These are phyloP conservation scores for Aphidius ervi DNA, from an alignment of 1,140 invertebrate genomes.

Conservation along the genomic window DNA sequence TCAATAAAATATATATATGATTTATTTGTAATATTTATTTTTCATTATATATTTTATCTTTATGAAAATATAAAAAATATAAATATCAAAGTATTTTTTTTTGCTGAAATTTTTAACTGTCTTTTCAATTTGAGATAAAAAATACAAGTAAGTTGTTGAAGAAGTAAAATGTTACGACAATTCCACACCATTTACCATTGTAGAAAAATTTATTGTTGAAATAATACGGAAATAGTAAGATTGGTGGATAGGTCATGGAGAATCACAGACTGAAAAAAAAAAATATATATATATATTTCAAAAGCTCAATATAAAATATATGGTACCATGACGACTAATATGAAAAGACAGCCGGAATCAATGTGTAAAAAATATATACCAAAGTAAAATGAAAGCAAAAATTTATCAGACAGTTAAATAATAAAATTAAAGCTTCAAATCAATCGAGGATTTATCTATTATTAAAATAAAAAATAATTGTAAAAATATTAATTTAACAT, in stretches of 20 bases:
- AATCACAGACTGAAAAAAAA: constrained; percentile 5
- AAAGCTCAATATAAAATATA: not conserved
- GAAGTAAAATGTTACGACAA: constrained; percentile 17
- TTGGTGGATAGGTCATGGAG: constrained; percentile 7
- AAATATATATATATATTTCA: constrained; percentile 1
- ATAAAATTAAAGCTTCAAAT: no score
- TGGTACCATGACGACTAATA: constrained; percentile 12
- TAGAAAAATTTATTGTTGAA: constrained; percentile 32
- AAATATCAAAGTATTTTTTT: no score
- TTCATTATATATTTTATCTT: constrained; percentile 9
- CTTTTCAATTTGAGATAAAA: no score
- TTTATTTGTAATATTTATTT: not conserved
- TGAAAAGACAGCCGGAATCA: constrained; percentile 9
- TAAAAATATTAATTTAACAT: no score
- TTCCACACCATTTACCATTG: constrained; percentile 28
- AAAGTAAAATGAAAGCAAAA: not conserved
- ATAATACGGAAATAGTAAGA: constrained; percentile 35
- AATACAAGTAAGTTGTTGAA: not conserved
- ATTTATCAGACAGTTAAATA: not conserved
- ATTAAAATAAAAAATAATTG: no score
- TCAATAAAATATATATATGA: no score
- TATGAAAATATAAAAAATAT: no score
- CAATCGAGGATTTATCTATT: no score
- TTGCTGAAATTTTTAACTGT: constrained; percentile 7
- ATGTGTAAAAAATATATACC: constrained; percentile 14